These are phyloP conservation scores for Anastrepha ludens DNA, from an alignment of 1,140 invertebrate species.

Conservation along the genomic window DNA sequence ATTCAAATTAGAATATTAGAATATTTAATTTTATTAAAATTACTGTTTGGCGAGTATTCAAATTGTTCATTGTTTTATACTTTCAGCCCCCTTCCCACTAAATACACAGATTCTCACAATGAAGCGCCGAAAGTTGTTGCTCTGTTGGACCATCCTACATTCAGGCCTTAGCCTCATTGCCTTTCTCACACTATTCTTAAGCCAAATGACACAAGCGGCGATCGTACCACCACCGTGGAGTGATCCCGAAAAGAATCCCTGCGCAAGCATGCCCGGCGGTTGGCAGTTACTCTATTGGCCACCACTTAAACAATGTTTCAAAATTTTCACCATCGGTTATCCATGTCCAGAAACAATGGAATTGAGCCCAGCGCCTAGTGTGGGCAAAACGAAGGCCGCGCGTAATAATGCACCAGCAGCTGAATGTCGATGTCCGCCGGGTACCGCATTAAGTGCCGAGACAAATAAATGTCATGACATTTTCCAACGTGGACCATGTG, in stretches of 20 bases:
- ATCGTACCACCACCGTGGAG: conserved; percentile 90
- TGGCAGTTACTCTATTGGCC: conserved; percentile 92
- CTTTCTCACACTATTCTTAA: conserved; percentile 62
- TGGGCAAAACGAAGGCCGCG: conserved; percentile 62
- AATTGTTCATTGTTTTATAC: background rate
- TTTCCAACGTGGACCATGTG: conserved; percentile 83
- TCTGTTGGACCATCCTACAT: conserved; percentile 67
- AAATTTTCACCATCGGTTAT: conserved; percentile 86
- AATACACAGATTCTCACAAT: conserved; percentile 52
- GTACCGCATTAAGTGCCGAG: conserved; percentile 79
- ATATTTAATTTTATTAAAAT: no score
- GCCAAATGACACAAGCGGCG: conserved; percentile 71
- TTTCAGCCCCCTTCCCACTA: background rate
- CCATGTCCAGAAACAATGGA: conserved; percentile 90
- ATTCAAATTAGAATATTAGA: no score
- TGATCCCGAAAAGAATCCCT: conserved; percentile 86
- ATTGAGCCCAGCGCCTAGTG: conserved; percentile 77
- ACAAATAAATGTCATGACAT: conserved; percentile 80
- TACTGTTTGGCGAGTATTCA: no score
- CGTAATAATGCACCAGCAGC: conserved; percentile 73
- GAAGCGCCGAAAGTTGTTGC: conserved; percentile 67
- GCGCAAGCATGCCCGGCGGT: conserved; percentile 83
- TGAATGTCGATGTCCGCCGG: conserved; percentile 86
- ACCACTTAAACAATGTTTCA: conserved; percentile 86
- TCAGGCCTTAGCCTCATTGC: conserved; percentile 63